Evolutionary conservation across 2,113 vertebrate genomes (phyloP), one percentile per base, ranked within the genome.

Genomic region (Heterocephalus glaber): DNA sequence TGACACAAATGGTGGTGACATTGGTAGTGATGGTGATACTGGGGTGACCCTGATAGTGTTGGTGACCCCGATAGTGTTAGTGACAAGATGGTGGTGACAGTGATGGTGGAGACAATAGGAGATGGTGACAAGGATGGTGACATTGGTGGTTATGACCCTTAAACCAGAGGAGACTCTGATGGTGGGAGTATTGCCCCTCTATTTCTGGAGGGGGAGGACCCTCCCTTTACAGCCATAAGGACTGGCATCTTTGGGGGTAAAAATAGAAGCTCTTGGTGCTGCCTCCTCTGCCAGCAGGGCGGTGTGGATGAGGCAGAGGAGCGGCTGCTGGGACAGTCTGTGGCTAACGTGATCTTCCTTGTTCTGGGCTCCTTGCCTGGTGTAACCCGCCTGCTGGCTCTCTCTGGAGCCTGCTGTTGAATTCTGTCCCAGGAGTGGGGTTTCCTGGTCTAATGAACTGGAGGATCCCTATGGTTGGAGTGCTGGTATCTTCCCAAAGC

Each of bases 261-360:
- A 97, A 97, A 95, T 97, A 97, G 96, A 80, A 86, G 63, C 94
- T 77, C n/a, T 28, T 72, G 61, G 65, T 2, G 14, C 77, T 54
- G 91, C 58, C 91, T 96, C 58, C 89, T 70, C 81, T 92, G 94
- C 74, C 92, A 92, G 92, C 0, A 84, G 92, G 92, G 85, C 17
- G 87, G 80, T 58, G 26, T 86, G 85, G 92, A 79, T 66, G 56
- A 65, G 54, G 82, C 0, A 10, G 92, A n/a, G 88, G 94, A 72
- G 90, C 20, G 87, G 58, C 96, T 81, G 90, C 54, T 12, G 20
- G 81, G 66, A 89, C 70, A 0, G 82, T 82, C 90, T 91, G 92
- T 70, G 12, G n/a, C 12, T 47, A 66, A 63, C 5, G 9, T 85
- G 92, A 82, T 85, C 95, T 56, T 85, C 66, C 76, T 56, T 38